Conservation (phyloP, 1,140 invertebrate species). For the Globodera ellingtonae region DNA sequence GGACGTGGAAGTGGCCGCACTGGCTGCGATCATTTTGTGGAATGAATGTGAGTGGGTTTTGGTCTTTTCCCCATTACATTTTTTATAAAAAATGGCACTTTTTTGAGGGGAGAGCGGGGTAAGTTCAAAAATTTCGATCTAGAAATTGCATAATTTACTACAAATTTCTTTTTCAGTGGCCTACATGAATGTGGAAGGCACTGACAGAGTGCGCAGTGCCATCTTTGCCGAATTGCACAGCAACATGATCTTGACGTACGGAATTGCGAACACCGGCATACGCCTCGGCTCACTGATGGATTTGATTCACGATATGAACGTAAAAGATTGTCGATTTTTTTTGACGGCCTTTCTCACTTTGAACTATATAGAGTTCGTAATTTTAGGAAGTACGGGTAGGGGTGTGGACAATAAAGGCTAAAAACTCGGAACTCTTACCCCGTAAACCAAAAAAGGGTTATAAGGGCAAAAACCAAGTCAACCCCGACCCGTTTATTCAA, state of each 20-base stretch:
- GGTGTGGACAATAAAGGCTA: too few species aligned
- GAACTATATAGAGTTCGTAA: too few species aligned
- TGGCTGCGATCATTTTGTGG: slow-evolving; percentile 51
- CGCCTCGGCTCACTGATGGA: slow-evolving; percentile 44
- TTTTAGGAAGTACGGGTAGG: too few species aligned
- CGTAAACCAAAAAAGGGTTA: too few species aligned
- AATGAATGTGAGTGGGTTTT: slow-evolving; percentile 41
- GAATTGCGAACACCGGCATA: slow-evolving; percentile 42
- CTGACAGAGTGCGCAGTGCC: slow-evolving; percentile 44
- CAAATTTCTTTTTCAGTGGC: slow-evolving; percentile 30
- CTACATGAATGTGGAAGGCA: slow-evolving; percentile 29
- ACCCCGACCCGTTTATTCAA: too few species aligned
- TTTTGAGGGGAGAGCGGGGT: too few species aligned
- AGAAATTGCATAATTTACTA: too few species aligned
- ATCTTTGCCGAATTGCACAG: slow-evolving; percentile 51
- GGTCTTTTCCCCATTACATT: not conserved
- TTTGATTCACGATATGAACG: slow-evolving; percentile 50
- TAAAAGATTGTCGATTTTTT: slow-evolving; percentile 28
- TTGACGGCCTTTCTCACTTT: not conserved
- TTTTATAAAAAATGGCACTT: too few species aligned
- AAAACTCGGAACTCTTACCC: too few species aligned
- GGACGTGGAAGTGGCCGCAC: slow-evolving; percentile 51
- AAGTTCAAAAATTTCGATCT: too few species aligned
- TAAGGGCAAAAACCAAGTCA: too few species aligned
- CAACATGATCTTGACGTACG: slow-evolving; percentile 51